Conservation (phyloP, 2,113 vertebrate species). For the Phalacrocorax aristotelis region DNA sequence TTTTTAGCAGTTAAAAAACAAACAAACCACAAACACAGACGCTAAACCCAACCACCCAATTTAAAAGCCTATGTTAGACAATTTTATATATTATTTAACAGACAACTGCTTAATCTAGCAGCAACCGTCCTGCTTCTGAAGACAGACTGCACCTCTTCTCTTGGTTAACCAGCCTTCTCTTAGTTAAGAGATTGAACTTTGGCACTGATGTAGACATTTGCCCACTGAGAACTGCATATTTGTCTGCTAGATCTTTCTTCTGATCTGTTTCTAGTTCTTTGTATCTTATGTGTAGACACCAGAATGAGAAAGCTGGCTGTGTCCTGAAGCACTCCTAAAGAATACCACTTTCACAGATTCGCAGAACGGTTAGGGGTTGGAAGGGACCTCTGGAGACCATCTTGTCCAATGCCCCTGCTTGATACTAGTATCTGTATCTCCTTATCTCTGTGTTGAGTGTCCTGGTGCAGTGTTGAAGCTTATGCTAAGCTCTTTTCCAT, state of each 20-base stretch:
- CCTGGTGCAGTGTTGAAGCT: not conserved
- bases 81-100: not conserved
- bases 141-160: not conserved
- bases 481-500: not conserved
- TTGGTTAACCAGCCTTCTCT: not conserved
- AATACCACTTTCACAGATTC: not conserved
- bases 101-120: not conserved
- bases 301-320: not conserved
- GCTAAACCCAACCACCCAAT: not conserved
- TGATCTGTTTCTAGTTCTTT: not conserved
- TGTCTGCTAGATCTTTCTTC: not conserved
- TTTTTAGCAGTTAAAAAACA: not conserved
- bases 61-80: not conserved
- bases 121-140: not conserved
- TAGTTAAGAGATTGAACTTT: not conserved
- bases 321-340: not conserved
- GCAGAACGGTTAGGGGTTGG: too few species aligned
- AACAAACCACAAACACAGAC: too few species aligned
- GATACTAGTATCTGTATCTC: not conserved
- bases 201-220: not conserved
- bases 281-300: not conserved
- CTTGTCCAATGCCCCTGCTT: too few species aligned
- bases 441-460: not conserved
- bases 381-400: too few species aligned
- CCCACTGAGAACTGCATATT: not conserved